Evolutionary conservation across 2,113 vertebrate species (phyloP), one percentile per base, ranked within the genome.

Genomic region (Saguinus midas): DNA sequence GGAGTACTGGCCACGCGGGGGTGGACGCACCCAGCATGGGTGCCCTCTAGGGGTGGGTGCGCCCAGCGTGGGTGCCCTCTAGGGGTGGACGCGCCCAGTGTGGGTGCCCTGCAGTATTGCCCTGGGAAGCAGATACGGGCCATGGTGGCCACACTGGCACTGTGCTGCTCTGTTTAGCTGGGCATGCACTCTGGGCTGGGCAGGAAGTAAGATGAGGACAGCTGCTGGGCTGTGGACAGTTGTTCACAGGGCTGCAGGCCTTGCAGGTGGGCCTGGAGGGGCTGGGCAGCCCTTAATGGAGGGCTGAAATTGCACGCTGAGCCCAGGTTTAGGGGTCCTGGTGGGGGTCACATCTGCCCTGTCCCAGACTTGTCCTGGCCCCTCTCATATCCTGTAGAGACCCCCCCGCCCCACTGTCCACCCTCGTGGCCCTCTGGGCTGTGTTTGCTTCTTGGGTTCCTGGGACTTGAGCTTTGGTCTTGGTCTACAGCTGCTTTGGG

Each of bases 141-240:
- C 14, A 0, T 18, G 61, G 29, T 45, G 27, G 7, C 14, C 50
- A 13, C 0, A 0, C 40, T 20, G 6, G 20, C 8, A 57, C 17
- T 11, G 7, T 0, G 3, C 48, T 16, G n/a, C 68, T 23, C 25
- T 1, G 29, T 17, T 11, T 29, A 64, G 80, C 52, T 37, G 80
- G 32, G 48, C 37, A 0, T 43, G 64, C 2, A 27, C 48, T 32
- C 27, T 32, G 61, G 35, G 80, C 52, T 50, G 68, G 32, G 48
- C 37, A 0, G 21, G 45, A 78, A 57, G n/a, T 4, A 3, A 23
- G 45, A 66, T 5, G 43, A 45, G 13, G 25, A 50, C 7, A 11
- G 14, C 14, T 16, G 40, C 75, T 16, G 32, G 68, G 27, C 87
- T 75, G 6, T 8, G 8, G 27, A 57, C 3, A 40, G 48, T 52